Percentiles rank a stretch among this genome's conserved stretches.
These are phyloP conservation scores for Tapera naevia DNA, from an alignment of 2,797 vertebrate genomes.

Conservation along the genomic window DNA sequence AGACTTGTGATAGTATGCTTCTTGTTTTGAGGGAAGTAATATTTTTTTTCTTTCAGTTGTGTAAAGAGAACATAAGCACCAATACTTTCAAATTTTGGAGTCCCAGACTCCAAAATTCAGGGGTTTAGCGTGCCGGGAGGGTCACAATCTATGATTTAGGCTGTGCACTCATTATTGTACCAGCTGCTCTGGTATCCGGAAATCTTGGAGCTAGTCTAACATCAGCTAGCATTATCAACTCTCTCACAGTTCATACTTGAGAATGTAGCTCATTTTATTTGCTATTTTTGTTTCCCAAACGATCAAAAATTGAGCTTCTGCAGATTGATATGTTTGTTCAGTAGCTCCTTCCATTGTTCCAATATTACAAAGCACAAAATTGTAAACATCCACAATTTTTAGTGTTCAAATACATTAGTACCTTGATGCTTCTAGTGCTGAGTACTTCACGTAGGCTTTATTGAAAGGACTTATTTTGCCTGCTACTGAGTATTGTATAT, in stretches of 20 bases:
- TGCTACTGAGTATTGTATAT: neutral
- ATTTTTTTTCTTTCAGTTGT: neutral
- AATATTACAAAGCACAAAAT: neutral
- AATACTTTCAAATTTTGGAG: neutral
- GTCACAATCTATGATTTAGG: accelerated
- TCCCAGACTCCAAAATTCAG: neutral
- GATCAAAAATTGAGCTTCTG: neutral
- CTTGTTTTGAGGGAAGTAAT: neutral
- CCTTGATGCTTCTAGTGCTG: neutral
- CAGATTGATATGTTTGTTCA: neutral
- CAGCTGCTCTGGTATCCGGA: neutral
- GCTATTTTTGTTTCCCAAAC: neutral
- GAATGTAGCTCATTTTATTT: neutral
- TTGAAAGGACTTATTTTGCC: neutral
- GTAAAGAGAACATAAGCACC: neutral
- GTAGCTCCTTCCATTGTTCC: neutral
- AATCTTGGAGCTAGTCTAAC: neutral
- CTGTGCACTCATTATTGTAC: neutral
- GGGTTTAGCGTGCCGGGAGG: neutral
- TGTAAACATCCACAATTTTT: neutral
- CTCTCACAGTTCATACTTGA: neutral
- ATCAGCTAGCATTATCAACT: neutral
- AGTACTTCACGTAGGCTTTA: neutral
- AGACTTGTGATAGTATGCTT: neutral
- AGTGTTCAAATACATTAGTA: neutral